These are phyloP conservation scores for Oceanites oceanicus DNA, from an alignment of 2,113 vertebrate genomes.

Conservation along the genomic window DNA sequence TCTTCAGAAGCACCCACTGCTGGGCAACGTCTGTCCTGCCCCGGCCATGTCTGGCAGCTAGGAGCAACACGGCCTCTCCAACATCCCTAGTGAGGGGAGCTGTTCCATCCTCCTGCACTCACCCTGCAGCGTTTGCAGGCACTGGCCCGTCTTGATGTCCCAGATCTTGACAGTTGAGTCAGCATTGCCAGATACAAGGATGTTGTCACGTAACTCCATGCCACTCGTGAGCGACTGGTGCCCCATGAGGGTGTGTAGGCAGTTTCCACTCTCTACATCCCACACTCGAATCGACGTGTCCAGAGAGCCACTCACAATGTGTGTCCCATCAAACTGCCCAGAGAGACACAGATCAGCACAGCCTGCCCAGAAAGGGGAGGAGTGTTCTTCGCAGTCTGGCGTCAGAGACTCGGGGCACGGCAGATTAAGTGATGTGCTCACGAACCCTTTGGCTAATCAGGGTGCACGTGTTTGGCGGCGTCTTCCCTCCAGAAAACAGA, in stretches of 20 bases:
- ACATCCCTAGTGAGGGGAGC: no score
- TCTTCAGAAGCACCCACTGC: background rate
- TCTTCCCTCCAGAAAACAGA: no score
- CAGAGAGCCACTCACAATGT: slow-evolving; percentile 67
- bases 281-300: slow-evolving; percentile 69
- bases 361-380: background rate
- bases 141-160: slow-evolving; percentile 74
- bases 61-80: background rate
- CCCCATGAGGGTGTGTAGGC: slow-evolving; percentile 69
- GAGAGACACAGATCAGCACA: background rate
- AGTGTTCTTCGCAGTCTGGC: no score
- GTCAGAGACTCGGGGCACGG: background rate
- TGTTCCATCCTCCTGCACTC: background rate
- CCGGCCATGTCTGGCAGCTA: no score
- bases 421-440: rapidly evolving
- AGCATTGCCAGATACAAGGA: slow-evolving; percentile 61
- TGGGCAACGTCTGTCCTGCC: background rate
- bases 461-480: rapidly evolving
- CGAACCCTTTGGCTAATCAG: rapidly evolving
- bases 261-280: slow-evolving; percentile 69
- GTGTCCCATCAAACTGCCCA: slow-evolving; percentile 62
- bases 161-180: slow-evolving; percentile 75
- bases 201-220: slow-evolving; percentile 70
- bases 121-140: slow-evolving; percentile 71
- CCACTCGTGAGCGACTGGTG: slow-evolving; percentile 68